Conservation (phyloP, 1,140 invertebrate genomes). For the Temnothorax curvispinosus region DNA sequence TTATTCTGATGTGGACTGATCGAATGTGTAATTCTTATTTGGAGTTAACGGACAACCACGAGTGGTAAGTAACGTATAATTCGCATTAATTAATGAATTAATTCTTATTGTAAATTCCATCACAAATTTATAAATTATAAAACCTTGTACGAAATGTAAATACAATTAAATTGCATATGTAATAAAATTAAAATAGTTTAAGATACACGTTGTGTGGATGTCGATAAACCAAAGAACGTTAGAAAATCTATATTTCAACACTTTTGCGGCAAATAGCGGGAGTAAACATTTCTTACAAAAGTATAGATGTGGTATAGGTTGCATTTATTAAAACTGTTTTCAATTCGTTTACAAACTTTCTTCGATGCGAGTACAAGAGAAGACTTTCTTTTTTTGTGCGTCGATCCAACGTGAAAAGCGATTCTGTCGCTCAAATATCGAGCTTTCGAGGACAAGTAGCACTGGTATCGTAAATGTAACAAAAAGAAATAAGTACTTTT, state of each 20-base stretch:
- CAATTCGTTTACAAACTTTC: slow-evolving; percentile 25
- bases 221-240: neutral
- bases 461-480: slow-evolving; percentile 54
- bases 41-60: slow-evolving; percentile 2
- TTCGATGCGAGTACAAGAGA: neutral
- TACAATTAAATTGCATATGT: neutral
- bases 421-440: neutral
- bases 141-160: slow-evolving; percentile 14
- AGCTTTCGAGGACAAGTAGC: slow-evolving; percentile 14
- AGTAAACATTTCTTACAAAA: slow-evolving; percentile 2
- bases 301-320: neutral
- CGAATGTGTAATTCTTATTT: slow-evolving; percentile 1
- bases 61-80: slow-evolving; percentile 43
- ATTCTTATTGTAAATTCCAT: neutral
- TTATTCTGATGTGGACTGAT: slow-evolving; percentile 10
- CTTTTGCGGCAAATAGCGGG: neutral
- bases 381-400: neutral
- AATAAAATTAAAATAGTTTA: slow-evolving; percentile 33
- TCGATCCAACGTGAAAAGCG: neutral
- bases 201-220: neutral
- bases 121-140: slow-evolving; percentile 15
- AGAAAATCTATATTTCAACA: neutral
- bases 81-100: neutral
- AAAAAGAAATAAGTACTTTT: slow-evolving; percentile 42
- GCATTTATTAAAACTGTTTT: slow-evolving; percentile 31